A percentile compares a stretch with the other conserved stretches of the same genome.
phyloP scores from a whole-genome alignment of 2,888 invertebrate genomes.

The Ormyrus thymus region DNA sequence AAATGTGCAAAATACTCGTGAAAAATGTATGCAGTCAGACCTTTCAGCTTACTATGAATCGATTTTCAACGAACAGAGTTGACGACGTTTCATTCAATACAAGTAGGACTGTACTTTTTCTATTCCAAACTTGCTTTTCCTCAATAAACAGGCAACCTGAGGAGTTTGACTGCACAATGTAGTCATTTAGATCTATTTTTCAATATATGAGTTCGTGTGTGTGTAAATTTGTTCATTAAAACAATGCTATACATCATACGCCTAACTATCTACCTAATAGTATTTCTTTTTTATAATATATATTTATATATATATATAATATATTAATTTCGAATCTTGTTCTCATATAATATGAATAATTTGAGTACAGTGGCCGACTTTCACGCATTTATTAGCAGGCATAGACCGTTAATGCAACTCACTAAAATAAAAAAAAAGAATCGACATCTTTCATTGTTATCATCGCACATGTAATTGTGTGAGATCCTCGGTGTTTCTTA shows the following conservation, averaged over 20 bases:
- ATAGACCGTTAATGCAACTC: conserved; percentile 71
- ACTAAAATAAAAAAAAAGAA: conserved; percentile 58
- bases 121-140: conserved; percentile 2
- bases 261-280: conserved; percentile 67
- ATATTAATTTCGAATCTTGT: conserved; percentile 73
- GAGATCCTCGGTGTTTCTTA: conserved; percentile 54
- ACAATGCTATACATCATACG: conserved; percentile 70
- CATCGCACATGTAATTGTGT: conserved; percentile 35
- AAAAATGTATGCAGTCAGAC: conserved; percentile 66
- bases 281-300: conserved; percentile 52
- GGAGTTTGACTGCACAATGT: conserved; percentile 54
- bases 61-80: conserved; percentile 29
- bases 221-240: conserved; percentile 66
- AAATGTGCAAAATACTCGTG: conserved; percentile 75
- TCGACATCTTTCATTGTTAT: conserved; percentile 40
- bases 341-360: conserved; percentile 68
- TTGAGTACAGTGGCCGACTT: conserved; percentile 71
- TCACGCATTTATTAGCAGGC: conserved; percentile 64
- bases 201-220: conserved; percentile 58
- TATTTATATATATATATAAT: conserved; percentile 65
- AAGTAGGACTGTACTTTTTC: conserved; percentile 38
- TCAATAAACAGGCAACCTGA: conserved; percentile 48
- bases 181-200: conserved; percentile 57
- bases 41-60: conserved; percentile 49
- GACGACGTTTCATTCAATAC: conserved; percentile 21